Conservation (phyloP, 2,888 invertebrate species). For the Capitulum mitella region DNA sequence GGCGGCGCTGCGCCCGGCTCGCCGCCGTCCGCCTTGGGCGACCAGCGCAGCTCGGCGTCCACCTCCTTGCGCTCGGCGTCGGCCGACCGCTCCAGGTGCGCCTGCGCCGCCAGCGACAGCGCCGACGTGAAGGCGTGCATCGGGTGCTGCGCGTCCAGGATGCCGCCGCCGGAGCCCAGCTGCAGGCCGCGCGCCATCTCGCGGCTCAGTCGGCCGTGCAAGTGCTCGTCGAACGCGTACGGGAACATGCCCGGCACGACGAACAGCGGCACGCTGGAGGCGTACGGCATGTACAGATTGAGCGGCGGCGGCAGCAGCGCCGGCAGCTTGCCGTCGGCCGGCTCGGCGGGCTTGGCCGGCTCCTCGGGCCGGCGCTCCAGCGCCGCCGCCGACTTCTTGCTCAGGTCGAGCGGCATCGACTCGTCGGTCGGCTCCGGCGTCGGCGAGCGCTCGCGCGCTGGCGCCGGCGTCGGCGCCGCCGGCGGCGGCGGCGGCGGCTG, state of each 20-base stretch:
- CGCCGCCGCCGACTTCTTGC: conserved; percentile 56
- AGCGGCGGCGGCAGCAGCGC: background rate
- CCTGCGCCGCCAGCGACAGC: conserved; percentile 1
- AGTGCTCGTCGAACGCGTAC: background rate
- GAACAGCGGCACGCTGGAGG: background rate
- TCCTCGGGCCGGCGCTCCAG: background rate
- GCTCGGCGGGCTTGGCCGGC: background rate
- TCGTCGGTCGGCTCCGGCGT: conserved; percentile 28
- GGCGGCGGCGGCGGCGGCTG: conserved; percentile 29
- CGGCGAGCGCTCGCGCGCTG: conserved; percentile 27
- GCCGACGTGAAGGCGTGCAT: conserved; percentile 3
- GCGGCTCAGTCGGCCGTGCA: background rate
- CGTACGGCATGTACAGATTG: conserved; percentile 1
- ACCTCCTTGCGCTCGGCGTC: conserved; percentile 8
- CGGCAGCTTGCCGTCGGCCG: background rate
- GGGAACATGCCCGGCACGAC: conserved; percentile 5
- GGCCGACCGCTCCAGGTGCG: conserved; percentile 22
- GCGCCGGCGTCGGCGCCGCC: conserved; percentile 9
- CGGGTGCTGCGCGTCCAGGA: background rate
- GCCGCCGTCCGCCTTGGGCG: background rate
- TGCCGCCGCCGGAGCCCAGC: background rate
- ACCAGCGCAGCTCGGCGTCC: conserved; percentile 1
- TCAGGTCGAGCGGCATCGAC: conserved; percentile 59
- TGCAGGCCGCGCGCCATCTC: background rate
- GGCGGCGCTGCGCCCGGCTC: conserved; percentile 72